These are phyloP conservation scores for Aleiodes leptofemur DNA, from an alignment of 2,888 invertebrate genomes.

Conservation along the genomic window DNA sequence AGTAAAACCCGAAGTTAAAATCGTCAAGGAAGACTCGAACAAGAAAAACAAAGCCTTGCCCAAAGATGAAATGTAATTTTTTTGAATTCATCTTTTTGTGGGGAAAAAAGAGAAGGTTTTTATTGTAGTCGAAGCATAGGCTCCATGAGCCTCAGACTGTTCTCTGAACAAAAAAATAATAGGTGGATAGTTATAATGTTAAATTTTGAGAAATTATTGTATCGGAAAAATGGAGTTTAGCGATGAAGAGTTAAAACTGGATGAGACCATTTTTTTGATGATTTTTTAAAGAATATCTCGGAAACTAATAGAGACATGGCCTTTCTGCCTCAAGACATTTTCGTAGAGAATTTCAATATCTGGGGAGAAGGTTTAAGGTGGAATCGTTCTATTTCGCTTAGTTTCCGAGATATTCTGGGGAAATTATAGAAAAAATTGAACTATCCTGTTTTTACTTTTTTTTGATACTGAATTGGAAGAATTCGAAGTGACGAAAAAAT, in stretches of 20 bases:
- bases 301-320: too few species aligned
- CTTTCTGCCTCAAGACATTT: too few species aligned
- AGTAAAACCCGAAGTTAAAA: slow-evolving; percentile 40
- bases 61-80: slow-evolving; percentile 34
- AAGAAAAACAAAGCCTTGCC: slow-evolving; percentile 46
- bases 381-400: background rate
- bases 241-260: too few species aligned
- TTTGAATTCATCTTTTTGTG: background rate
- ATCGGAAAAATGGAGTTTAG: too few species aligned
- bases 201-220: too few species aligned
- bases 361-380: background rate
- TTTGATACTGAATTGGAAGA: too few species aligned
- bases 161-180: background rate
- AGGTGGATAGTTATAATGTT: too few species aligned
- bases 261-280: too few species aligned
- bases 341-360: too few species aligned
- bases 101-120: background rate
- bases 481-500: too few species aligned
- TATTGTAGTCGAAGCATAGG: background rate
- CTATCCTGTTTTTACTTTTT: background rate
- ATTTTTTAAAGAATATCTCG: too few species aligned
- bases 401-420: background rate
- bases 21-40: slow-evolving; percentile 52
- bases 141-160: background rate
- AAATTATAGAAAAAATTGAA: too few species aligned